Conservation (phyloP, 2,113 vertebrate genomes). For the Gyps fulvus region DNA sequence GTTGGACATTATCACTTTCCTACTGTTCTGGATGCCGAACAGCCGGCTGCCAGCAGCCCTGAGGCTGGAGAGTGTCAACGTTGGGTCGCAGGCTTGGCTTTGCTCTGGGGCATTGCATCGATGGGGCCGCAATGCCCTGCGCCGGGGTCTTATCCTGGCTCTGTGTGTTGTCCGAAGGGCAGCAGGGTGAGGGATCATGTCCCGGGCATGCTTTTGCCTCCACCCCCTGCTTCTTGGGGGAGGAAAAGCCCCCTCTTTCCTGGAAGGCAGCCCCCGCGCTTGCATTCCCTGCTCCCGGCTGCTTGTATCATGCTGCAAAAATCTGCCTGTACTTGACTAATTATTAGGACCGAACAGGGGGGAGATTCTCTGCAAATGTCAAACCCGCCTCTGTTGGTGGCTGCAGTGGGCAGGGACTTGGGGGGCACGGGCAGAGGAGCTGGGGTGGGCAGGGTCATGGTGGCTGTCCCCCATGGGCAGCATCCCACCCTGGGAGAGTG, state of each 20-base stretch:
- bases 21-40: neutral
- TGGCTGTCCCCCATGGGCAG: neutral
- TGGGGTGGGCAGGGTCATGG: neutral
- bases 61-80: neutral
- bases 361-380: slow-evolving; percentile 48
- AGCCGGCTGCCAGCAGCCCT: neutral
- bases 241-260: neutral
- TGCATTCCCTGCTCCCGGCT: neutral
- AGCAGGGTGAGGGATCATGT: neutral
- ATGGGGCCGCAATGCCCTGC: neutral
- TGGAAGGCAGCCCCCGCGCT: neutral
- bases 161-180: neutral
- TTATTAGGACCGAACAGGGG: slow-evolving; percentile 39
- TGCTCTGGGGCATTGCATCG: neutral
- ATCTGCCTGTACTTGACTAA: neutral
- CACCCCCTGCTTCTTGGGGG: neutral
- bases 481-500: neutral
- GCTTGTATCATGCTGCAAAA: slow-evolving; percentile 56
- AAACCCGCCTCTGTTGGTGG: neutral
- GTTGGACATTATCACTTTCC: neutral
- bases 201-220: neutral
- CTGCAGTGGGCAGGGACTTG: neutral
- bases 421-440: neutral
- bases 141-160: neutral
- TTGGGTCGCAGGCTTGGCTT: neutral